Conservation (phyloP, 1,140 invertebrate species). For the Rhopalosiphum padi region DNA sequence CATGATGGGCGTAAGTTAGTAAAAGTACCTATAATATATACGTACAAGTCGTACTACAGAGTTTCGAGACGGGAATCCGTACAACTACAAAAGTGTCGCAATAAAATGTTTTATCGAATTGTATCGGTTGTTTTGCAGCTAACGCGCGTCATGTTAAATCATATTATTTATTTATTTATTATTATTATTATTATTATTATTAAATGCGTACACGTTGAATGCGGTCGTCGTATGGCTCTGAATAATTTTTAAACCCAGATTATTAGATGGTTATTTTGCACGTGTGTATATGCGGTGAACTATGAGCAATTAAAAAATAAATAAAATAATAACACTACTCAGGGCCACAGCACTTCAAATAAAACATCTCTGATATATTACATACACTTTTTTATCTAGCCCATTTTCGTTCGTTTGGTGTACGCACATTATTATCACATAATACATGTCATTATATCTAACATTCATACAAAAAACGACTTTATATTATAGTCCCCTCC, state of each 20-base stretch:
- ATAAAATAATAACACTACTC: not conserved
- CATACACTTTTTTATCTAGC: not conserved
- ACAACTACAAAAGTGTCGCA: not conserved
- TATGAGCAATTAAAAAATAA: not conserved
- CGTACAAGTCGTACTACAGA: not conserved
- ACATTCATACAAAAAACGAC: not conserved
- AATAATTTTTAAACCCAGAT: not conserved
- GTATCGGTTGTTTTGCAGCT: not conserved
- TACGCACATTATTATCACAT: not conserved
- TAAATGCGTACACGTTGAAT: not conserved
- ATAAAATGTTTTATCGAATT: conserved; percentile 17
- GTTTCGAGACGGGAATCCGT: not conserved
- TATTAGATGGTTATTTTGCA: conserved; percentile 10
- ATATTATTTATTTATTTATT: not conserved
- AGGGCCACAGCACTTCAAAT: not conserved
- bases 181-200: not conserved
- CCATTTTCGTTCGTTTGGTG: not conserved
- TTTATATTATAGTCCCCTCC: not conserved
- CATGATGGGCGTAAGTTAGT: not conserved
- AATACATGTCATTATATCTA: not conserved
- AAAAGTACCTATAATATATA: not conserved
- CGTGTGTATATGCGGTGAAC: not conserved
- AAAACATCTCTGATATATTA: not conserved
- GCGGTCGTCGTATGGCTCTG: not conserved
- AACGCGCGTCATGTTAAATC: not conserved